phyloP scores from a whole-genome alignment of 2,113 vertebrate genomes.

The Ahaetulla prasina region DNA sequence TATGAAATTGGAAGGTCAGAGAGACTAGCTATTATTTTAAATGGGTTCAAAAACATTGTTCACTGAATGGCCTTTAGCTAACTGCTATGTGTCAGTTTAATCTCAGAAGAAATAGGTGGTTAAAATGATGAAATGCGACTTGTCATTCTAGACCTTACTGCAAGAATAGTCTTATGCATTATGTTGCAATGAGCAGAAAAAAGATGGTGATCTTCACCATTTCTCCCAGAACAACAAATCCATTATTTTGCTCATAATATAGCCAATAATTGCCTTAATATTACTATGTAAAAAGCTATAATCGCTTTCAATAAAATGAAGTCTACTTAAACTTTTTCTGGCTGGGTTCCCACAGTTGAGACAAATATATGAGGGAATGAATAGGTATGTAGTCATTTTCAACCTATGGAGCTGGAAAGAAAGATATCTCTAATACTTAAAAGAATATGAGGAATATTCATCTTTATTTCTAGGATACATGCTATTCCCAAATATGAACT shows the following conservation, averaged over 20 bases:
- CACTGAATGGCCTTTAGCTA: background rate
- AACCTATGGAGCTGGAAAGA: background rate
- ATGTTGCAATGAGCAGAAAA: background rate
- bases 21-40: background rate
- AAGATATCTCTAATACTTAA: background rate
- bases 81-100: background rate
- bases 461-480: background rate
- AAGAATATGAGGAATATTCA: background rate
- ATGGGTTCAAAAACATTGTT: background rate
- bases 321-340: background rate
- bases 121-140: background rate
- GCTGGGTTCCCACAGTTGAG: background rate
- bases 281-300: background rate
- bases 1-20: background rate
- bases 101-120: background rate
- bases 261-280: background rate
- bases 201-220: background rate
- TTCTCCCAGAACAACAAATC: background rate
- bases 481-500: background rate
- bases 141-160: background rate
- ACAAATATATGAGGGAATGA: background rate
- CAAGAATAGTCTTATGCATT: background rate
- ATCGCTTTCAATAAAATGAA: background rate
- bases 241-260: background rate
- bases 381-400: background rate